Percentiles rank a stretch among this genome's conserved stretches.
Evolutionary conservation across 2,113 vertebrate species (phyloP).

Genomic region (Romanogobio albipinnatus): DNA sequence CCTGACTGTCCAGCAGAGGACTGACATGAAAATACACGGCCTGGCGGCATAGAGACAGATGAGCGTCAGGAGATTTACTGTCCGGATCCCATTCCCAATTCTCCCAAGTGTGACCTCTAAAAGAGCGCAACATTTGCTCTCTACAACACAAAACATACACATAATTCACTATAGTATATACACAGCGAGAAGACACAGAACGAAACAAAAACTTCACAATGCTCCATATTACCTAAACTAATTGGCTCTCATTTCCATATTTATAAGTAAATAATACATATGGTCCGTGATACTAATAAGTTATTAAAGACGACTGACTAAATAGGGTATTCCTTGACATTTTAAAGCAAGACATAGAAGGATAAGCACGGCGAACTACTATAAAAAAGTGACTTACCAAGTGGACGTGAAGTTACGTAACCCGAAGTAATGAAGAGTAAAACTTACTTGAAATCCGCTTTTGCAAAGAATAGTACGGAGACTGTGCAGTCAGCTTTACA

Average conservation of each 20-base stretch:
- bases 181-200: not conserved
- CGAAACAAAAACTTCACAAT: not conserved
- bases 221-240: not conserved
- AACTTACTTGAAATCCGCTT: not conserved
- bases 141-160: not conserved
- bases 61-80: conserved; percentile 52
- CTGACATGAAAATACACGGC: conserved; percentile 63
- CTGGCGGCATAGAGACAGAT: conserved; percentile 38
- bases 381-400: conserved; percentile 1
- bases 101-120: conserved; percentile 38
- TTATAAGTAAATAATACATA: not conserved
- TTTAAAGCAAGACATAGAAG: not conserved
- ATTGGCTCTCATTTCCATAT: not conserved
- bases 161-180: not conserved
- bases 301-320: not conserved
- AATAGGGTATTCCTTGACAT: not conserved
- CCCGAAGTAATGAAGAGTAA: not conserved
- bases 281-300: not conserved
- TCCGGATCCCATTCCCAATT: conserved; percentile 54
- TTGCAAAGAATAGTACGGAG: not conserved
- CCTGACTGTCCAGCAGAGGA: conserved; percentile 59
- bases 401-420: not conserved
- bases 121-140: conserved; percentile 9
- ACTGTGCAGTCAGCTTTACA: not conserved
- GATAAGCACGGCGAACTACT: not conserved